Percentiles rank a stretch among this genome's conserved stretches.
Evolutionary conservation across 2,113 vertebrate species (phyloP).

Genomic region (Empidonax traillii): DNA sequence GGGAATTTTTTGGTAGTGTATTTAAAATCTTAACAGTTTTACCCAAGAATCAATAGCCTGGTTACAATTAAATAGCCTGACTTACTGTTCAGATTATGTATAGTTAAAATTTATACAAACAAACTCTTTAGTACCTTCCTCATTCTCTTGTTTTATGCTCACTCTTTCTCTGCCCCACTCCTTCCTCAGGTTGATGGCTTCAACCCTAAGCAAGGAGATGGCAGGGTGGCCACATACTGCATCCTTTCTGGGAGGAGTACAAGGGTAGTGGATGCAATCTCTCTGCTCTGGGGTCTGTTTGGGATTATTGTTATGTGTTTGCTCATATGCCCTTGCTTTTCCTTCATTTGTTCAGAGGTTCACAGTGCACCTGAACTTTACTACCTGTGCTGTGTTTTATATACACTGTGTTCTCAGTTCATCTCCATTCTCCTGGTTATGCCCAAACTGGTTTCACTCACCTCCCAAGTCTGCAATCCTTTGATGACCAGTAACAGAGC

Average conservation of each 20-base stretch:
- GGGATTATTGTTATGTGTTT: background rate
- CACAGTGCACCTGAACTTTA: background rate
- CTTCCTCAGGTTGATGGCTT: background rate
- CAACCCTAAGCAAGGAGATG: background rate
- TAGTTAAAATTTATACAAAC: background rate
- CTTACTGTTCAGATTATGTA: background rate
- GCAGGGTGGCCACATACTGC: rapidly evolving
- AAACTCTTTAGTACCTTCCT: background rate
- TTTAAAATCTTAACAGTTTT: background rate
- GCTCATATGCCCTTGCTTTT: background rate
- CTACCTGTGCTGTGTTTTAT: background rate
- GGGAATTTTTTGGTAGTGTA: background rate
- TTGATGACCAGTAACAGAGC: background rate
- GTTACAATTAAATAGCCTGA: background rate
- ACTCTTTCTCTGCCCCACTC: background rate
- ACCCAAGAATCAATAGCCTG: background rate
- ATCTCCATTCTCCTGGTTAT: background rate
- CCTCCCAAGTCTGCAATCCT: background rate
- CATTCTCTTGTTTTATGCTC: background rate
- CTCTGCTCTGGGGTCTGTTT: background rate
- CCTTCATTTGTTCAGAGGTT: background rate
- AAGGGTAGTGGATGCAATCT: background rate
- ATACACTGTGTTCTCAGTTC: background rate
- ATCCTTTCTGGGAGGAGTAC: background rate
- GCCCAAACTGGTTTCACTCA: background rate